phyloP scores from a whole-genome alignment of 2,888 invertebrate species.

The Beris chalybata region DNA sequence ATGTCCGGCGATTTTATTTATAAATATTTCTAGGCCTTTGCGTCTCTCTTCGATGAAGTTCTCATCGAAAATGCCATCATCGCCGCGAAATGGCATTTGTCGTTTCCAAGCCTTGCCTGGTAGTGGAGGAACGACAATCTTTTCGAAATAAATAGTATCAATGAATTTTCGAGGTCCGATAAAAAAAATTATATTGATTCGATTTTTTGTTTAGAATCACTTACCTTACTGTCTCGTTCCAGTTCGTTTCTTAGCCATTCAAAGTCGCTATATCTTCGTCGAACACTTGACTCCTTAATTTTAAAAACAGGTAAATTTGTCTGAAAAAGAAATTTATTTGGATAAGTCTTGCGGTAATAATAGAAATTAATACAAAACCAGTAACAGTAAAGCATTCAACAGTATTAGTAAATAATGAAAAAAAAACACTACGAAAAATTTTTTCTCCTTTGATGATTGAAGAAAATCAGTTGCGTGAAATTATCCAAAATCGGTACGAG shows the following conservation, averaged over 20 bases:
- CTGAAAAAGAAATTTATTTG: slow-evolving; percentile 70
- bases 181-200: neutral
- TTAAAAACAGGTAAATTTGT: slow-evolving; percentile 99
- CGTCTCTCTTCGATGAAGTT: slow-evolving; percentile 98
- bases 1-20: slow-evolving; percentile 99
- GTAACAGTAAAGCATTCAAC: too few relatives aligned
- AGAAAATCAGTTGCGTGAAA: too few relatives aligned
- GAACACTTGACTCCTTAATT: slow-evolving; percentile 96
- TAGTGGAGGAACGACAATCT: slow-evolving; percentile 98
- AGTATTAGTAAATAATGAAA: too few relatives aligned
- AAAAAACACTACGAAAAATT: too few relatives aligned
- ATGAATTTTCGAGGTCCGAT: neutral
- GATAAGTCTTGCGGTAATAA: slow-evolving; percentile 42
- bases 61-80: slow-evolving; percentile 99
- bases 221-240: slow-evolving; percentile 97
- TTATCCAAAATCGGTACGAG: too few relatives aligned
- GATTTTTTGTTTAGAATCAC: slow-evolving; percentile 36
- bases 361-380: slow-evolving; percentile 36
- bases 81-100: slow-evolving; percentile 96
- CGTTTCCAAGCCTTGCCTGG: slow-evolving; percentile 99
- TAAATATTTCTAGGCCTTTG: slow-evolving; percentile 96
- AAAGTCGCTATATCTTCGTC: slow-evolving; percentile 98
- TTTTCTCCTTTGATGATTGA: too few relatives aligned
- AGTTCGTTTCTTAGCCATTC: slow-evolving; percentile 99
- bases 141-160: slow-evolving; percentile 1